phyloP scores from a whole-genome alignment of 2,888 invertebrate species.

The Microplitis manilae region DNA sequence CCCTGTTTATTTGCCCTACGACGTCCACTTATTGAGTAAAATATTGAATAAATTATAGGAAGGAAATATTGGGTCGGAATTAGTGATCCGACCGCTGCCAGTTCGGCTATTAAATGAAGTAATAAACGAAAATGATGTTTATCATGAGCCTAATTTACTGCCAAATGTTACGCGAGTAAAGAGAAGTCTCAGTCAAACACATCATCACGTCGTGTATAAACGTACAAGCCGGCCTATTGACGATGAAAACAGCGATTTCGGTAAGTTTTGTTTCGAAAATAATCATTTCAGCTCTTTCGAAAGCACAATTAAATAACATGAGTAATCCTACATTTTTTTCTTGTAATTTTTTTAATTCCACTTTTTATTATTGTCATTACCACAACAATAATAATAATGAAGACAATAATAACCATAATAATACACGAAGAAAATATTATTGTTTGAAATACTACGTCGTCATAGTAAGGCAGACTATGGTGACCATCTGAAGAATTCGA shows the following conservation, averaged over 20 bases:
- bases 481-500: too few relatives aligned
- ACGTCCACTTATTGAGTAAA: too few relatives aligned
- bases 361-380: background rate
- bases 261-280: constrained; percentile 74
- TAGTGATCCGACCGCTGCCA: constrained; percentile 90
- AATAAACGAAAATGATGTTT: constrained; percentile 58
- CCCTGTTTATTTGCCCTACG: too few relatives aligned
- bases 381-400: background rate
- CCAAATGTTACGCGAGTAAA: constrained; percentile 71
- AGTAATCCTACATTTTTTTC: background rate
- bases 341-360: background rate
- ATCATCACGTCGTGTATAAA: constrained; percentile 86
- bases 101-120: constrained; percentile 75
- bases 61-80: constrained; percentile 91
- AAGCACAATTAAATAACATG: background rate
- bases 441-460: too few relatives aligned
- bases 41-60: constrained; percentile 75
- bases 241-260: constrained; percentile 86
- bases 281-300: constrained; percentile 10
- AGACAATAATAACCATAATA: background rate
- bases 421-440: too few relatives aligned
- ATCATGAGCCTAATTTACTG: constrained; percentile 61
- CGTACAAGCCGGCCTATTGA: constrained; percentile 74
- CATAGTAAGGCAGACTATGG: too few relatives aligned
- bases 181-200: constrained; percentile 71